Evolutionary conservation across 2,113 vertebrate genomes (phyloP).

Genomic region (Empidonax traillii): DNA sequence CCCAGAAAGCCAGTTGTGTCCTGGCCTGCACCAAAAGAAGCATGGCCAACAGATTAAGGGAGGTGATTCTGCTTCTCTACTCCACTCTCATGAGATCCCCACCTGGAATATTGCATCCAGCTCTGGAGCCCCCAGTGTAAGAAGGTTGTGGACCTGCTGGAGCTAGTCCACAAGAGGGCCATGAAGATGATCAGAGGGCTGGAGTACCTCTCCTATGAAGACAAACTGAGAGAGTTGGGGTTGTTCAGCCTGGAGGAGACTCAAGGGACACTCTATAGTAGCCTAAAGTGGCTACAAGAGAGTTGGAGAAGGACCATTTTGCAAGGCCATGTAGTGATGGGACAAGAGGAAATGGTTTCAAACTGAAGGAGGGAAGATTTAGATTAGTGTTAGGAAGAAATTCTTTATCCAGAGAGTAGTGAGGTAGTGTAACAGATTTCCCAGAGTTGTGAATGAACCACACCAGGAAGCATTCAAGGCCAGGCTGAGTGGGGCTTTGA

Average conservation of each 20-base stretch:
- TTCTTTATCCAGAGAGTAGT: background rate
- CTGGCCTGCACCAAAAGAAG: background rate
- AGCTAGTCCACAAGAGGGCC: background rate
- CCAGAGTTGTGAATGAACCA: background rate
- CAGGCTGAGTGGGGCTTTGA: background rate
- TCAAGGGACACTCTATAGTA: background rate
- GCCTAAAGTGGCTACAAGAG: background rate
- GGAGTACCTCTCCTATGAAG: background rate
- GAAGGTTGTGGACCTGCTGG: background rate
- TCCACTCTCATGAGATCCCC: background rate
- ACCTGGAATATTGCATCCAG: background rate
- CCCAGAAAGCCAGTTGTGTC: background rate
- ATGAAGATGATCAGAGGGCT: background rate
- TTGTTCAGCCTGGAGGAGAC: background rate
- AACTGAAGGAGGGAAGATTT: background rate
- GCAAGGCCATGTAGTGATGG: background rate
- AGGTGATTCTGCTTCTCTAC: background rate
- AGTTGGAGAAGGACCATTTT: background rate
- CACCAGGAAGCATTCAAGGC: background rate
- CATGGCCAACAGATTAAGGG: background rate
- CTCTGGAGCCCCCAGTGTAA: background rate
- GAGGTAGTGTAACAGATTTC: background rate
- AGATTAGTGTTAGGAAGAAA: background rate
- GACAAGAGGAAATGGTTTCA: background rate
- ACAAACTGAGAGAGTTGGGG: background rate